Percentiles rank a stretch among this genome's conserved stretches.
Evolutionary conservation across 1,140 invertebrate genomes (phyloP).

Genomic region (Goniozus legneri): DNA sequence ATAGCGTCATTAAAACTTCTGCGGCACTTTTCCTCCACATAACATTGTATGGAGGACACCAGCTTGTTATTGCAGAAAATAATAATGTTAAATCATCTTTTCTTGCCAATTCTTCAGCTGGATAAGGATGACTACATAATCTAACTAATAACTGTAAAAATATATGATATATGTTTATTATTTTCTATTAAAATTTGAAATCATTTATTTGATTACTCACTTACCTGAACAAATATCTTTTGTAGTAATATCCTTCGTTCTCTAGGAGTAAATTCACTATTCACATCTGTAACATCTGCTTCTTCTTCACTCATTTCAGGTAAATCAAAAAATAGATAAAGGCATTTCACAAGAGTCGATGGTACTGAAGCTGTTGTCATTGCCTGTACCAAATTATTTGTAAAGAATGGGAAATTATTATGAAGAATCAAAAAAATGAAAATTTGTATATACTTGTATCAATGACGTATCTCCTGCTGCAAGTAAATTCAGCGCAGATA

Average conservation of each 20-base stretch:
- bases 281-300: slow-evolving; percentile 67
- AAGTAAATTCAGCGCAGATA: slow-evolving; percentile 87
- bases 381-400: slow-evolving; percentile 57
- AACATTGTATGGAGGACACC: slow-evolving; percentile 87
- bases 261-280: slow-evolving; percentile 84
- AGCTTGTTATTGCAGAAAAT: slow-evolving; percentile 95
- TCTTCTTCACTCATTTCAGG: slow-evolving; percentile 83
- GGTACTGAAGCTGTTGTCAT: slow-evolving; percentile 95
- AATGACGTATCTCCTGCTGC: slow-evolving; percentile 78
- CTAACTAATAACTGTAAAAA: slow-evolving; percentile 78
- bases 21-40: slow-evolving; percentile 96
- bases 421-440: not conserved
- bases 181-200: slow-evolving; percentile 16
- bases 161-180: slow-evolving; percentile 1
- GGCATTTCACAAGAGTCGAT: slow-evolving; percentile 96
- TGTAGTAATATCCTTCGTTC: slow-evolving; percentile 90
- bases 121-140: slow-evolving; percentile 86
- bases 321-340: slow-evolving; percentile 98
- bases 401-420: not conserved
- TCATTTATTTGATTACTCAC: too few species aligned
- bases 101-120: slow-evolving; percentile 92
- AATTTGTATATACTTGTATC: slow-evolving; percentile 60
- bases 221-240: slow-evolving; percentile 95
- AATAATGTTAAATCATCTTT: slow-evolving; percentile 95
- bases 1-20: slow-evolving; percentile 94